A percentile compares a stretch with the other conserved stretches of the same genome.
Conservation (phyloP, 2,888 invertebrate genomes). For the Dusona sp. region DNA sequence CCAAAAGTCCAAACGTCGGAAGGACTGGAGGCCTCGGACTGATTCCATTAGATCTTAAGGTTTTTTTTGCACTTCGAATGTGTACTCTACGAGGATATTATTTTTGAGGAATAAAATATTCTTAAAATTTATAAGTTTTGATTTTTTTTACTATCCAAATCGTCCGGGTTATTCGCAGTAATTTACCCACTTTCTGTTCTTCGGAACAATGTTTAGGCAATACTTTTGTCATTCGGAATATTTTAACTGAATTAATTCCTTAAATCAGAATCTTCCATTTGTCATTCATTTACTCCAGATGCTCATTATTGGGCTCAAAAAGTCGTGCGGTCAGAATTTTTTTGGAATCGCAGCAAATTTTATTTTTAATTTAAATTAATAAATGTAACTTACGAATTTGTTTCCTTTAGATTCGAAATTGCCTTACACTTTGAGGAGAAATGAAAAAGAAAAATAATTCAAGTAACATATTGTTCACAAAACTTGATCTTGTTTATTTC, state of each 20-base stretch:
- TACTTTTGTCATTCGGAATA: no score
- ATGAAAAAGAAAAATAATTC: neutral
- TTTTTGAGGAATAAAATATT: constrained; percentile 26
- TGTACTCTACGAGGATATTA: constrained; percentile 60
- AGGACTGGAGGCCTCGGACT: constrained; percentile 20
- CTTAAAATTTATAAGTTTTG: neutral
- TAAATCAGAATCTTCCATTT: no score
- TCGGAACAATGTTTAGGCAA: no score
- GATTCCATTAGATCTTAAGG: neutral
- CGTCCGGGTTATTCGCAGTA: neutral
- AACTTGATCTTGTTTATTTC: constrained; percentile 74
- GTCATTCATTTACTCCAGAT: no score
- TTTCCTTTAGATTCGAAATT: neutral
- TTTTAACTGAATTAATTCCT: no score
- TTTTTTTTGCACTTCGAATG: constrained; percentile 51
- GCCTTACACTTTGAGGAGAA: neutral
- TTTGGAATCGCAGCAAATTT: neutral
- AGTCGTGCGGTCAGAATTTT: neutral
- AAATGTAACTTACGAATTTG: no score
- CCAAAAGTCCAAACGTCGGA: constrained; percentile 71
- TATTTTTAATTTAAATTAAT: neutral
- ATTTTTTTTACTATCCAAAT: neutral
- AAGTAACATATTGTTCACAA: constrained; percentile 32
- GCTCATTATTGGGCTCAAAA: no score
- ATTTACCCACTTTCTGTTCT: neutral